Percentiles rank a stretch among this genome's conserved stretches.
phyloP scores from a whole-genome alignment of 2,113 vertebrate species.

The Suncus etruscus region DNA sequence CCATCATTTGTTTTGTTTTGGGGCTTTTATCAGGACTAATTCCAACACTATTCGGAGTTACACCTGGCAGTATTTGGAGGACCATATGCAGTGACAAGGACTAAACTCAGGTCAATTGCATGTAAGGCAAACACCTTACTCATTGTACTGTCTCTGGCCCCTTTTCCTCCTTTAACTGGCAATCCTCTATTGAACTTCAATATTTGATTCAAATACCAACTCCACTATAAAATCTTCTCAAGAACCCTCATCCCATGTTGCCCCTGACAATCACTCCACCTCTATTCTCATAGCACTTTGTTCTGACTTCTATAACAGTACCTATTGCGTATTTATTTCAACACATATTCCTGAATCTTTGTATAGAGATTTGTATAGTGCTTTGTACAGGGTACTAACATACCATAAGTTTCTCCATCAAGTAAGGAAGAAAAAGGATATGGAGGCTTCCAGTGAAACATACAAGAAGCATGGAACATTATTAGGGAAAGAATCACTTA shows the following conservation, averaged over 20 bases:
- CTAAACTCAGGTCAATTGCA: too few species aligned
- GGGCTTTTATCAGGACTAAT: too few species aligned
- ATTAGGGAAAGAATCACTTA: constrained; percentile 11
- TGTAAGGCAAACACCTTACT: too few species aligned
- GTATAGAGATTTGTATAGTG: background rate
- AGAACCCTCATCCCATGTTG: background rate
- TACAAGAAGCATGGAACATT: constrained; percentile 17
- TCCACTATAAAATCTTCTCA: background rate
- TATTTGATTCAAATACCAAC: constrained; percentile 26
- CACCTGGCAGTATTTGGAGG: too few species aligned
- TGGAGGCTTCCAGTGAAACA: constrained; percentile 1
- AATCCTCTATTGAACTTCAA: constrained; percentile 32
- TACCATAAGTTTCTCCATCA: constrained; percentile 5
- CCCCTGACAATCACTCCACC: background rate
- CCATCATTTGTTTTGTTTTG: too few species aligned
- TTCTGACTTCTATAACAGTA: background rate
- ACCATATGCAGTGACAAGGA: too few species aligned
- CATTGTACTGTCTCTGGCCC: too few species aligned
- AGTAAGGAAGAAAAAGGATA: constrained; percentile 16
- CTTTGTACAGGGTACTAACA: background rate
- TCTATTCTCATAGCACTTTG: constrained; percentile 20
- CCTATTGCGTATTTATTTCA: too few species aligned
- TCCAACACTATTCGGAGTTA: too few species aligned
- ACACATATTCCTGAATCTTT: background rate
- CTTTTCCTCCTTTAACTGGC: background rate